Conservation (phyloP, 2,888 invertebrate genomes). For the Arrhopalites spinosus region DNA sequence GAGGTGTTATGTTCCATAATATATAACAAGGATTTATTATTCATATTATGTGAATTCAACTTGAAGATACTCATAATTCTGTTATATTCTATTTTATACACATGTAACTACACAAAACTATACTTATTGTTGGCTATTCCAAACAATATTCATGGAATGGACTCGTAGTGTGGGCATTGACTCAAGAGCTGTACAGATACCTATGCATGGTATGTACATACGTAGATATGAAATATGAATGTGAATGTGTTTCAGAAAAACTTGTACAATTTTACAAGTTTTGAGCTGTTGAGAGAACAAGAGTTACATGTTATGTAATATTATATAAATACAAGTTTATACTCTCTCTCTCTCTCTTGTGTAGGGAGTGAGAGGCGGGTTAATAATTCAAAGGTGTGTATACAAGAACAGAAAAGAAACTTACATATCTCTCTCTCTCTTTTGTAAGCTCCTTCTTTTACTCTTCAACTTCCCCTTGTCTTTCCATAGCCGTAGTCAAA, state of each 20-base stretch:
- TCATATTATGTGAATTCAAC: constrained; percentile 2
- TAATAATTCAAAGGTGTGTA: constrained; percentile 26
- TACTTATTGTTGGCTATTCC: not conserved
- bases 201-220: too few species aligned
- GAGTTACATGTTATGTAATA: too few species aligned
- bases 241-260: not conserved
- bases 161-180: not conserved
- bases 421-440: too few species aligned
- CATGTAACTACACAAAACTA: not conserved
- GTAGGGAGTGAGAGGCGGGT: not conserved
- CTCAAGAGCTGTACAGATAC: not conserved
- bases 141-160: not conserved
- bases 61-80: not conserved
- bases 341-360: not conserved
- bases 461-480: not conserved
- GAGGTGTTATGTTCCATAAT: not conserved
- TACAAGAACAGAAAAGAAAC: constrained; percentile 10
- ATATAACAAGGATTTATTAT: not conserved
- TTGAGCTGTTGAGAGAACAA: too few species aligned
- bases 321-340: too few species aligned
- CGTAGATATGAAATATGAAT: not conserved
- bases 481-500: not conserved
- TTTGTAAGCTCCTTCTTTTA: not conserved
- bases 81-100: not conserved
- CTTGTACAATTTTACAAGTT: not conserved